Base-by-base conservation (phyloP, 2,113 vertebrate genomes). In the Sorex araneus region DNA sequence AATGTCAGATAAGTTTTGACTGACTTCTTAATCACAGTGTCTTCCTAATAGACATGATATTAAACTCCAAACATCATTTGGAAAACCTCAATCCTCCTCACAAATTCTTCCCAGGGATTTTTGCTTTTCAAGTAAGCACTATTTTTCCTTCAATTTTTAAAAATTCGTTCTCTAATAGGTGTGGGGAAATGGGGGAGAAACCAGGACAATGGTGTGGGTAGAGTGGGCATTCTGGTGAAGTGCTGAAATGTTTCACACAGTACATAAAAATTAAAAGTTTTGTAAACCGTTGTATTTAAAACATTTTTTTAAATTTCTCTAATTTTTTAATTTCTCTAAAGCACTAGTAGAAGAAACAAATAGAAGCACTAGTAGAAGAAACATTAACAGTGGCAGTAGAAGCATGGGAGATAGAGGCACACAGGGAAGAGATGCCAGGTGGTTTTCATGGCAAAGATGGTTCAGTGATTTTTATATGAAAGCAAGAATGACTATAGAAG, bases 391-490 rank as follows among this genome's bases (percentile, higher is more conserved):
- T 36, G 60, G 11, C 12, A 45, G 19, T 43, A 47, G 71, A 27
- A 0, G 36, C 32, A 21, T 25, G 18, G 9, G 30, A 21, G 30
- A 60, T 7, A 0, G 0, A 28, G 60, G 1, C 34, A 7, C 10
- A 15, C 47, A 36, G 32, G 5, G 70, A 81, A 28, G 30, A 23
- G 15, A 18, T 34, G 54, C 12, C 81, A 82, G 16, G 16, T 8
- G 18, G 23, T 85, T 81, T 94, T 54, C 82, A 66, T 21, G 32
- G 19, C 50, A 47, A 66, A 82, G 15, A 66, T 36, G 16, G 8
- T 6, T 71, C n/a, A 66, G 25, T 34, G 57, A 77, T 57, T 57
- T 73, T 57, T 34, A 3, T 67, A 15, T 64, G n/a, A 64, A 81
- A 66, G 8, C 34, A 87, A 47, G 30, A 71, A 57, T 16, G 28